Evolutionary conservation across 2,888 invertebrate genomes (phyloP).

Genomic region (Agriopis leucophaearia): DNA sequence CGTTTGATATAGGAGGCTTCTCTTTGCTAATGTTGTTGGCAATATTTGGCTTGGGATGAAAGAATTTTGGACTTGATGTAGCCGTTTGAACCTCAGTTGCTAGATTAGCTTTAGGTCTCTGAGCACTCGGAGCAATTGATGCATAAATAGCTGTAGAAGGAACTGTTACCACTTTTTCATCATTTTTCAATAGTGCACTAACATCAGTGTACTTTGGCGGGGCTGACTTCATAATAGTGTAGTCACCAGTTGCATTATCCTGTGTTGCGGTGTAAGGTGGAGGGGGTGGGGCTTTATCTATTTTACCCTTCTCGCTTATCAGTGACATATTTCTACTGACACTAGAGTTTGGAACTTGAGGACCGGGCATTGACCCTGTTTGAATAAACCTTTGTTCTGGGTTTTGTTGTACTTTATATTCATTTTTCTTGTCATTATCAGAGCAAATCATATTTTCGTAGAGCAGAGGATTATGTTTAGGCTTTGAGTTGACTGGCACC

Average conservation of each 20-base stretch:
- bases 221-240: slow-evolving; percentile 82
- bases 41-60: slow-evolving; percentile 86
- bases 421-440: slow-evolving; percentile 76
- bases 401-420: slow-evolving; percentile 69
- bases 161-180: slow-evolving; percentile 78
- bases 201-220: slow-evolving; percentile 83
- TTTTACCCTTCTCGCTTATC: slow-evolving; percentile 79
- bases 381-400: slow-evolving; percentile 76
- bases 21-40: slow-evolving; percentile 83
- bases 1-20: slow-evolving; percentile 70
- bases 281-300: slow-evolving; percentile 84
- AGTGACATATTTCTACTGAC: slow-evolving; percentile 65
- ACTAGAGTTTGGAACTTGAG: slow-evolving; percentile 76
- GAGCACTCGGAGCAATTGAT: slow-evolving; percentile 84
- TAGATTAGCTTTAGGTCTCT: slow-evolving; percentile 83
- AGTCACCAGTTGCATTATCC: slow-evolving; percentile 75
- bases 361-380: slow-evolving; percentile 76
- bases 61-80: slow-evolving; percentile 85
- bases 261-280: slow-evolving; percentile 70
- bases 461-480: slow-evolving; percentile 73
- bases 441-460: slow-evolving; percentile 84
- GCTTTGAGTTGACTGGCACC: slow-evolving; percentile 87
- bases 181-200: slow-evolving; percentile 74
- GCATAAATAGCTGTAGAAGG: slow-evolving; percentile 84
- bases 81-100: slow-evolving; percentile 85